These are phyloP conservation scores for Venturia canescens DNA, from an alignment of 1,140 invertebrate species.

Conservation along the genomic window DNA sequence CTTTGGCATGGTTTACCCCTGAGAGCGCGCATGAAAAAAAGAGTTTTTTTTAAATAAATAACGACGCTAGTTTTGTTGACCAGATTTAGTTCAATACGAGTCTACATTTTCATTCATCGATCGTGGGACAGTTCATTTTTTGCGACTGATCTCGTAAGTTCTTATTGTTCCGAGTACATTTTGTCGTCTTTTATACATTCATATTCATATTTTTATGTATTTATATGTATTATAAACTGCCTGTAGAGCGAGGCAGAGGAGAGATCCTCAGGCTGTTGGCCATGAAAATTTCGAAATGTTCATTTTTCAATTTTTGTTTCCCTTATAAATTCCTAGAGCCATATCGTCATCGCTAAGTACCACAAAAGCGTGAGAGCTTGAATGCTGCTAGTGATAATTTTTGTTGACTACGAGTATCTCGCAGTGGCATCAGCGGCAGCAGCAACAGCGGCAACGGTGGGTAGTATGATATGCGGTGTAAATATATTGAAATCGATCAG, in stretches of 20 bases:
- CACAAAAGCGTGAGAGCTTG: not conserved
- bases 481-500: conserved; percentile 47
- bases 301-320: conserved; percentile 23
- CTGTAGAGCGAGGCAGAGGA: conserved; percentile 61
- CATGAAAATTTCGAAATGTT: conserved; percentile 44
- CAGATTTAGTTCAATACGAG: no score
- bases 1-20: no score
- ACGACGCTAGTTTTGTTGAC: no score
- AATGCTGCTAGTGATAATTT: not conserved
- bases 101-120: no score
- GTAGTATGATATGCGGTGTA: conserved; percentile 44
- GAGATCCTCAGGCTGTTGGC: conserved; percentile 25
- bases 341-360: conserved; percentile 8
- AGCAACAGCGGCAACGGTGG: no score
- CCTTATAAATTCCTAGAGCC: conserved; percentile 38
- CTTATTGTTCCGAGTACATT: not conserved
- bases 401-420: conserved; percentile 9
- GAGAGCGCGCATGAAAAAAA: no score
- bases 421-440: no score
- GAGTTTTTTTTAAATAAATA: no score
- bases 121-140: no score
- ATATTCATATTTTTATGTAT: conserved; percentile 57
- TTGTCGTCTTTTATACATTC: conserved; percentile 54
- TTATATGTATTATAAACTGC: conserved; percentile 59
- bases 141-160: not conserved